Evolutionary conservation across 2,797 vertebrate species (phyloP).

Genomic region (Xiphophorus birchmanni): DNA sequence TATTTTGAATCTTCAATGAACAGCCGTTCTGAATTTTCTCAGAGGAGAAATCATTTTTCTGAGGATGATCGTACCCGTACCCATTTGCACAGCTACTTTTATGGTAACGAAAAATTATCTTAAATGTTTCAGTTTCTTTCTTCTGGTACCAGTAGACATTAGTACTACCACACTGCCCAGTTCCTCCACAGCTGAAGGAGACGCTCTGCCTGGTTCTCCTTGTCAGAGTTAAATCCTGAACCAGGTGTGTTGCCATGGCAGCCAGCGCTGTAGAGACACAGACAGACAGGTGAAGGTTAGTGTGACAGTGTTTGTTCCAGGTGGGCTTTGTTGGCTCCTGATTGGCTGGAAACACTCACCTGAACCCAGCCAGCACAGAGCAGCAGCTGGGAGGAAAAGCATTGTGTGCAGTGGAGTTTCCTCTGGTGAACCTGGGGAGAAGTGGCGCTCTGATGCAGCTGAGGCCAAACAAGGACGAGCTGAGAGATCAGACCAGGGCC

Average conservation of each 20-base stretch:
- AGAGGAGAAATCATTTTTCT: conserved; percentile 14
- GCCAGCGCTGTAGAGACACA: too few relatives aligned
- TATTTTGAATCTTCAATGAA: background rate
- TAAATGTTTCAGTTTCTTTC: background rate
- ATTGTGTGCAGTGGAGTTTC: too few relatives aligned
- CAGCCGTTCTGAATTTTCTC: background rate
- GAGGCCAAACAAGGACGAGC: background rate
- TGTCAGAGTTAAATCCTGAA: background rate
- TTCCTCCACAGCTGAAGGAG: conserved; percentile 10
- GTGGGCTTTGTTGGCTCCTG: too few relatives aligned
- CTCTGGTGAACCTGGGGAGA: too few relatives aligned
- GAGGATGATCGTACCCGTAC: background rate
- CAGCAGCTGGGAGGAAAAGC: too few relatives aligned
- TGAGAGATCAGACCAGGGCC: too few relatives aligned
- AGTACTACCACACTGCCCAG: background rate
- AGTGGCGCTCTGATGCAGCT: conserved; percentile 10
- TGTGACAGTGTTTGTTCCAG: too few relatives aligned
- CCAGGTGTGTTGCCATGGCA: too few relatives aligned
- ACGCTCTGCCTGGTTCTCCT: background rate
- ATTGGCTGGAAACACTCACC: too few relatives aligned
- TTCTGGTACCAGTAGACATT: conserved; percentile 24
- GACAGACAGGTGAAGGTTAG: too few relatives aligned
- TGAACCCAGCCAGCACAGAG: too few relatives aligned
- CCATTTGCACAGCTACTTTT: too few relatives aligned
- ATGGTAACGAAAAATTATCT: background rate